Conservation (phyloP, 2,888 invertebrate species). For the Lithophane leautieri region DNA sequence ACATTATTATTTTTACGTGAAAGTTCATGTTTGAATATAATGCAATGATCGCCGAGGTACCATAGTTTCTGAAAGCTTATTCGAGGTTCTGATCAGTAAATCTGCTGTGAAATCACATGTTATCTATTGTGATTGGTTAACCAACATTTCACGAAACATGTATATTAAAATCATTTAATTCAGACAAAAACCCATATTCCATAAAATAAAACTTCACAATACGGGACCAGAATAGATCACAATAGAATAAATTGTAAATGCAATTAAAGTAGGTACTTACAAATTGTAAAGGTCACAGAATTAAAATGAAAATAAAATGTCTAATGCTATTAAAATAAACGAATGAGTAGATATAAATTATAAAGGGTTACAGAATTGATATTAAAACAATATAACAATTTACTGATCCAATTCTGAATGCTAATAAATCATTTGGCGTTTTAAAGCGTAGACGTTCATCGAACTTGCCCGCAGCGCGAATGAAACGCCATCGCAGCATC, state of each 20-base stretch:
- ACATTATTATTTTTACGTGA: too few relatives aligned
- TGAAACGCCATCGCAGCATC: not conserved
- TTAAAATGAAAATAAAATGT: too few relatives aligned
- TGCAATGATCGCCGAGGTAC: not conserved
- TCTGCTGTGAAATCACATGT: not conserved
- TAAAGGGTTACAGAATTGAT: too few relatives aligned
- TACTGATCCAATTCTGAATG: not conserved
- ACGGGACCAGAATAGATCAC: too few relatives aligned
- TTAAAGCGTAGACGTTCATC: not conserved
- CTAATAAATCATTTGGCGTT: not conserved
- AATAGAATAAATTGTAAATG: too few relatives aligned
- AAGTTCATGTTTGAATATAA: not conserved
- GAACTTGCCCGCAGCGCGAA: not conserved
- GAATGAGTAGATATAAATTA: too few relatives aligned
- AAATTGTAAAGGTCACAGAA: too few relatives aligned
- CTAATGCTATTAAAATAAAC: too few relatives aligned
- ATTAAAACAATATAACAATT: not conserved
- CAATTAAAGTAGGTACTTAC: too few relatives aligned
- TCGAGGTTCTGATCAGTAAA: not conserved
- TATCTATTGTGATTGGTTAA: not conserved
- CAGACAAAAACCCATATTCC: too few relatives aligned
- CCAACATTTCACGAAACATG: not conserved
- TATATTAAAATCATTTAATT: too few relatives aligned
- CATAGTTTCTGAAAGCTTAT: conserved; percentile 22
- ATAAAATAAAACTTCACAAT: too few relatives aligned